These are phyloP conservation scores for Ascidia mentula DNA, from an alignment of 23 tunicate species.

Conservation along the genomic window DNA sequence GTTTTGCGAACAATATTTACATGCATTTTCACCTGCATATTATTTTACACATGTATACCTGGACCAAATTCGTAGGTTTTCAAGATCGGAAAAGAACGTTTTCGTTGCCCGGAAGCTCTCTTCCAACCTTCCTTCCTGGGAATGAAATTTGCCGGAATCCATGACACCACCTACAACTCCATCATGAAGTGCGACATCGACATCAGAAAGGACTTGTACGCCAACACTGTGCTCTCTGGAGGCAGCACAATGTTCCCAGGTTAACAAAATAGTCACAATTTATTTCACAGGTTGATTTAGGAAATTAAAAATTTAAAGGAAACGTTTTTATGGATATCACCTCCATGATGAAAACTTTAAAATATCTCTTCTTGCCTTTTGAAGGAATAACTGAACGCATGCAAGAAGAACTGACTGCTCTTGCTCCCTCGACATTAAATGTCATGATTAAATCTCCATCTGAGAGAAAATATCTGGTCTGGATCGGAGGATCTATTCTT, in stretches of 20 bases:
- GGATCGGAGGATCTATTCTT: conserved; percentile 86
- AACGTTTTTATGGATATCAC: no score
- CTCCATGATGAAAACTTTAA: no score
- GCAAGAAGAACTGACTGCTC: conserved; percentile 74
- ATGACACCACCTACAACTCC: conserved; percentile 92
- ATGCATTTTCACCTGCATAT: no score
- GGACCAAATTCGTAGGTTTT: conserved; percentile 59
- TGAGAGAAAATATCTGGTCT: conserved; percentile 95
- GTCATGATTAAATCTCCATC: conserved; percentile 89
- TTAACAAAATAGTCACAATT: conserved; percentile 8
- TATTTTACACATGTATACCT: no score
- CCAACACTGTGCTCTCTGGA: conserved; percentile 86
- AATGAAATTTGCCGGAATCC: conserved; percentile 83
- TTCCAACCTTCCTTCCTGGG: conserved; percentile 92
- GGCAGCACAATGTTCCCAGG: conserved; percentile 96
- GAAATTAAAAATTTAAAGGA: no score
- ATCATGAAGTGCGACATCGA: conserved; percentile 96
- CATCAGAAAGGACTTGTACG: conserved; percentile 82
- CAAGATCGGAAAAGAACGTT: conserved; percentile 95
- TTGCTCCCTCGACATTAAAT: conserved; percentile 80
- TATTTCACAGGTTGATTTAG: no score
- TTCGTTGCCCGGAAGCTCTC: conserved; percentile 97
- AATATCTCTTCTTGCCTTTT: no score
- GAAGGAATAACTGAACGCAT: conserved; percentile 70
- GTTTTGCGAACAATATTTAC: no score